Conservation (phyloP, 2,888 invertebrate genomes). For the Nemotelus pantherinus region DNA sequence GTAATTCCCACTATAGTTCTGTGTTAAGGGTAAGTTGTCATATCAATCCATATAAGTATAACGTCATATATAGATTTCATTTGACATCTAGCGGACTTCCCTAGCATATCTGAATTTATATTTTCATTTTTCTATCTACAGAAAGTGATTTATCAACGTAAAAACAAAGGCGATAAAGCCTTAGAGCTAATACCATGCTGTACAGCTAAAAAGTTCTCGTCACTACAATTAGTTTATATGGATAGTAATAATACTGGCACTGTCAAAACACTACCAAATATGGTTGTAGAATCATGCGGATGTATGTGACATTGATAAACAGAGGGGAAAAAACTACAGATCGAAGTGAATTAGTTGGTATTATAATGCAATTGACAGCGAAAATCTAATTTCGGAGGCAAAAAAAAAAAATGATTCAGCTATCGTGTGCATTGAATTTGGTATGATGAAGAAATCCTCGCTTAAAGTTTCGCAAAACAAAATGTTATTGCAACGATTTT, state of each 20-base stretch:
- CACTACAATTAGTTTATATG: slow-evolving; percentile 81
- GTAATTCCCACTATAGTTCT: slow-evolving; percentile 75
- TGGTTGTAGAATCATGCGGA: slow-evolving; percentile 92
- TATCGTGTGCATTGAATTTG: too few relatives aligned
- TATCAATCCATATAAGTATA: slow-evolving; percentile 44
- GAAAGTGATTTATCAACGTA: slow-evolving; percentile 73
- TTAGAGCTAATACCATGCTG: slow-evolving; percentile 85
- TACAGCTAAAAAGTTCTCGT: slow-evolving; percentile 83
- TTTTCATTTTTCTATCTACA: slow-evolving; percentile 60
- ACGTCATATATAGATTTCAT: not conserved
- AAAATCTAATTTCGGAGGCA: too few relatives aligned
- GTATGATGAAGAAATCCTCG: too few relatives aligned
- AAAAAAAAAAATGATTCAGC: too few relatives aligned
- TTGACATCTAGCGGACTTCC: not conserved
- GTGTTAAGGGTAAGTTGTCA: slow-evolving; percentile 74
- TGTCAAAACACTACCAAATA: slow-evolving; percentile 83
- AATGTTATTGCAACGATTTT: too few relatives aligned
- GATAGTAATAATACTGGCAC: slow-evolving; percentile 82
- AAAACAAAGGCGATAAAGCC: slow-evolving; percentile 66
- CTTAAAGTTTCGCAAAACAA: not conserved
- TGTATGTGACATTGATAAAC: slow-evolving; percentile 72
- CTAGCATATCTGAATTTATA: slow-evolving; percentile 22
- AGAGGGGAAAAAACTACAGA: too few relatives aligned
- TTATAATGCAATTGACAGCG: too few relatives aligned
- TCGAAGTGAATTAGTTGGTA: too few relatives aligned